phyloP scores from a whole-genome alignment of 2,888 invertebrate genomes.

The Tortricodes alternella region DNA sequence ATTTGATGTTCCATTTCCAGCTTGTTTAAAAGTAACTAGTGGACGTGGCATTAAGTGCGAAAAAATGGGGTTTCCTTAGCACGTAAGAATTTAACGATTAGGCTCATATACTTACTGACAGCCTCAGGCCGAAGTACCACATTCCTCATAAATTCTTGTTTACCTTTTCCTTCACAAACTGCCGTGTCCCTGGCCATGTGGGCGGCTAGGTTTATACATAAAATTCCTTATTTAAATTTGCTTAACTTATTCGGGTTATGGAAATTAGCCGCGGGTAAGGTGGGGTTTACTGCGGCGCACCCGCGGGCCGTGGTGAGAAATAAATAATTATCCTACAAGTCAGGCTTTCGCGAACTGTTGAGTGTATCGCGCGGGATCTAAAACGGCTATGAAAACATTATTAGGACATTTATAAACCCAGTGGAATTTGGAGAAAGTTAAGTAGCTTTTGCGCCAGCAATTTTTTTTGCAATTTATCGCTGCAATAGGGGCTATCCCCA shows the following conservation, averaged over 20 bases:
- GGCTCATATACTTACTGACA: neutral
- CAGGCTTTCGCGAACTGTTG: neutral
- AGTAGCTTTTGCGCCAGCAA: too few relatives aligned
- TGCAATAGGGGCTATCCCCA: too few relatives aligned
- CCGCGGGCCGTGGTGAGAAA: conserved; percentile 10
- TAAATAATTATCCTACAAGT: conserved; percentile 3
- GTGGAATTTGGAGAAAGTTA: too few relatives aligned
- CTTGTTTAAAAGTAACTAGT: too few relatives aligned
- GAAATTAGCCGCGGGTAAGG: conserved; percentile 24
- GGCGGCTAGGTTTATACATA: conserved; percentile 19
- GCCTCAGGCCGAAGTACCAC: conserved; percentile 1
- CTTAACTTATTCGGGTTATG: conserved; percentile 26
- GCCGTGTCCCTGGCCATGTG: neutral
- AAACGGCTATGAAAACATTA: neutral
- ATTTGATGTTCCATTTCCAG: too few relatives aligned
- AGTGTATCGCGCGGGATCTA: neutral
- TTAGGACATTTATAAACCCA: too few relatives aligned
- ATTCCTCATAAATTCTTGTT: conserved; percentile 24
- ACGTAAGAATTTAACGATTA: conserved; percentile 4
- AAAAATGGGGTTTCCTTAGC: neutral
- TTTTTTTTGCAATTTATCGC: too few relatives aligned
- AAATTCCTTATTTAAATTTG: conserved; percentile 28
- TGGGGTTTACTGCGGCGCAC: conserved; percentile 10
- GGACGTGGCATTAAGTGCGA: too few relatives aligned
- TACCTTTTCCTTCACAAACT: conserved; percentile 26